These are phyloP conservation scores for Cephus runcator DNA, from an alignment of 2,888 invertebrate genomes.

Conservation along the genomic window DNA sequence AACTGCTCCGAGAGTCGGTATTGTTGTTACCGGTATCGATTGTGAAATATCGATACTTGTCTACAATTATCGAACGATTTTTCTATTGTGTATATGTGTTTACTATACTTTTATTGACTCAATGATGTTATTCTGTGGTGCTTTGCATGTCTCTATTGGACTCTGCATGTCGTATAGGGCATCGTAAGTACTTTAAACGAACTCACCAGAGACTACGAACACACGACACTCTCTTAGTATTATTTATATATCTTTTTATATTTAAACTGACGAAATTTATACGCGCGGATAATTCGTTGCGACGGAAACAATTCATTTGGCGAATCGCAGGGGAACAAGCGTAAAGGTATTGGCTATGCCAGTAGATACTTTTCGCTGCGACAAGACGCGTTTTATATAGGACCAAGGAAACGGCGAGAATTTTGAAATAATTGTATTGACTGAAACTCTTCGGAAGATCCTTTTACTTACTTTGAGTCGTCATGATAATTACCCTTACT, in stretches of 20 bases:
- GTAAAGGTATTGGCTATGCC: neutral
- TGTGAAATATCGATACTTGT: neutral
- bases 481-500: neutral
- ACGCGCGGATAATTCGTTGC: neutral
- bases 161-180: conserved; percentile 64
- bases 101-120: conserved; percentile 56
- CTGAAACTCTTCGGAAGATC: neutral
- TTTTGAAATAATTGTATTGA: neutral
- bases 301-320: neutral
- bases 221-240: conserved; percentile 13
- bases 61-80: neutral
- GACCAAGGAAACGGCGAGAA: neutral
- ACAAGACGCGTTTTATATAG: neutral
- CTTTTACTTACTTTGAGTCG: neutral
- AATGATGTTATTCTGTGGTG: conserved; percentile 64
- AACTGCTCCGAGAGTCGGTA: neutral
- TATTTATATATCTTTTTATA: neutral
- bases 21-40: neutral
- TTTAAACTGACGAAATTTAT: neutral
- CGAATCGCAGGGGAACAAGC: neutral
- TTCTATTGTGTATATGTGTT: conserved; percentile 50
- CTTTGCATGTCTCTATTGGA: conserved; percentile 65
- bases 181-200: conserved; percentile 62
- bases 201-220: conserved; percentile 23
- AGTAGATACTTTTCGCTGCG: neutral